Evolutionary conservation across 2,113 vertebrate species (phyloP).

Genomic region (Scortum barcoo): DNA sequence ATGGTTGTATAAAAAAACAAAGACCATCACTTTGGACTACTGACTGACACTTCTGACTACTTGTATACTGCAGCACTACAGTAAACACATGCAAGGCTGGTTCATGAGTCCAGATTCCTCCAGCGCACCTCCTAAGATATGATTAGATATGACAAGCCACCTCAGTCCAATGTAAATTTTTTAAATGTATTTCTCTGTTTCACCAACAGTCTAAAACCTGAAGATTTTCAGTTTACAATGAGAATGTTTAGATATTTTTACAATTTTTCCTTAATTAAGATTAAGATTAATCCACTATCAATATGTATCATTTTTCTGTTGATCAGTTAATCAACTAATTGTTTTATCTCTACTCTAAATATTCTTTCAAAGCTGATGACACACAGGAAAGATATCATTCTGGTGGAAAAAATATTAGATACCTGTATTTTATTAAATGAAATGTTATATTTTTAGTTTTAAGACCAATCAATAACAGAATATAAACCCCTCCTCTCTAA

Average conservation of each 20-base stretch:
- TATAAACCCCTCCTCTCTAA: not conserved
- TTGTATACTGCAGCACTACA: not conserved
- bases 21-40: not conserved
- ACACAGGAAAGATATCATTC: not conserved
- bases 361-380: not conserved
- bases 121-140: too few relatives aligned
- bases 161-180: not conserved
- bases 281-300: not conserved
- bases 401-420: not conserved
- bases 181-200: not conserved
- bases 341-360: not conserved
- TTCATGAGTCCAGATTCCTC: too few relatives aligned
- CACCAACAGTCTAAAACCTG: not conserved
- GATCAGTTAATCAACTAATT: not conserved
- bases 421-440: not conserved
- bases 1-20: not conserved
- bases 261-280: not conserved
- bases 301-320: not conserved
- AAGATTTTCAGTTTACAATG: not conserved
- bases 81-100: not conserved
- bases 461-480: not conserved
- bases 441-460: not conserved
- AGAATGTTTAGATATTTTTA: not conserved
- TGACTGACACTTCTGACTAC: too few relatives aligned
- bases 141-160: too few relatives aligned